These are phyloP conservation scores for Chloroclystis v-ata DNA, from an alignment of 2,888 invertebrate species.

Conservation along the genomic window DNA sequence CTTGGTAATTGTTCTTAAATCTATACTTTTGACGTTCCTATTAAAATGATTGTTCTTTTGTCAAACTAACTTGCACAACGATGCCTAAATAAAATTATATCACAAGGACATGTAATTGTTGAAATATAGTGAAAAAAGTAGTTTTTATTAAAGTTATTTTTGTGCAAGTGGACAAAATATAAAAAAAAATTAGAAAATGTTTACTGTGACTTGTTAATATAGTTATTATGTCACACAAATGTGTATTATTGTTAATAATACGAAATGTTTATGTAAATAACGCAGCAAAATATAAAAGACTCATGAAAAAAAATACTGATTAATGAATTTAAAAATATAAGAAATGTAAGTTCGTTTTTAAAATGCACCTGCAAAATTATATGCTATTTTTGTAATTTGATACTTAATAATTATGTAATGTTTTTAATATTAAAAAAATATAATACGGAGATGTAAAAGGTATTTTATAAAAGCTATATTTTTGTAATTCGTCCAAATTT, in stretches of 20 bases:
- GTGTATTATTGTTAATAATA: conserved; percentile 1
- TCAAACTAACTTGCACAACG: neutral
- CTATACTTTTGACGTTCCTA: conserved; percentile 8
- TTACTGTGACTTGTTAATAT: neutral
- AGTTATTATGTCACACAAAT: neutral
- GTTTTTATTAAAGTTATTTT: no score
- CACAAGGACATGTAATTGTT: no score
- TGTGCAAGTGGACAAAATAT: no score
- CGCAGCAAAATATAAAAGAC: conserved; percentile 1
- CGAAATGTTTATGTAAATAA: neutral
- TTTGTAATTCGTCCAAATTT: conserved; percentile 38
- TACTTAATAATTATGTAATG: neutral
- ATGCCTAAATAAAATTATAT: neutral
- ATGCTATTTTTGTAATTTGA: neutral
- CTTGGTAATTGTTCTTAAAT: neutral
- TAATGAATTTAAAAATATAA: conserved; percentile 5
- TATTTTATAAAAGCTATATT: neutral
- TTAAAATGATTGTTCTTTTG: neutral
- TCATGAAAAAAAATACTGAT: conserved; percentile 12
- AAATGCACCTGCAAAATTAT: neutral
- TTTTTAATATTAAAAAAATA: no score
- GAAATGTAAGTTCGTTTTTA: neutral
- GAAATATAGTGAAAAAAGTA: neutral
- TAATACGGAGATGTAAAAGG: no score
- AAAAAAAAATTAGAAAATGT: neutral